These are phyloP conservation scores for Copidosoma floridanum DNA, from an alignment of 1,140 invertebrate species.

Conservation along the genomic window DNA sequence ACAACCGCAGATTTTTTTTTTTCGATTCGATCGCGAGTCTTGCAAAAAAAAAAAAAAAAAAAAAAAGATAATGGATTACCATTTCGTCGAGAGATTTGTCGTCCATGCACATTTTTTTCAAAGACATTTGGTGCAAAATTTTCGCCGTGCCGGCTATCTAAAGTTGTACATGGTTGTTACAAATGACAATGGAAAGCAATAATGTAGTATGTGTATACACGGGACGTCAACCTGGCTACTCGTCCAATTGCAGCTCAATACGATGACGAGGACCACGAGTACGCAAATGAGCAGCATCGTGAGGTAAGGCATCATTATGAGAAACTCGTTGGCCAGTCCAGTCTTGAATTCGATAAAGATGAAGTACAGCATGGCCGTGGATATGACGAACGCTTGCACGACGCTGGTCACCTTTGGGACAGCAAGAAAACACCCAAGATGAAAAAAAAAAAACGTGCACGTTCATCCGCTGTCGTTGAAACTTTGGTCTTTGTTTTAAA, in stretches of 20 bases:
- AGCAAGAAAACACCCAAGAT: background rate
- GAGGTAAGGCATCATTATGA: background rate
- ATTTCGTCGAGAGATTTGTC: background rate
- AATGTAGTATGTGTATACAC: background rate
- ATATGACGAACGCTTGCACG: background rate
- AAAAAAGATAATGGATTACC: too few species aligned
- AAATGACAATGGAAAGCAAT: background rate
- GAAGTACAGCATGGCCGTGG: background rate
- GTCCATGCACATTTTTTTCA: background rate
- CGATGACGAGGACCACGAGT: background rate
- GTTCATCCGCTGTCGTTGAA: background rate
- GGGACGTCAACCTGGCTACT: background rate
- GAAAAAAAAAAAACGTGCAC: background rate
- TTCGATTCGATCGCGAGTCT: too few species aligned
- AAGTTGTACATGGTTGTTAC: background rate
- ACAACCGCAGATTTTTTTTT: too few species aligned
- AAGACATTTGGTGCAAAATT: background rate
- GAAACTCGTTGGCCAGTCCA: background rate
- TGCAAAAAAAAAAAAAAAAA: too few species aligned
- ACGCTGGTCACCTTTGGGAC: background rate
- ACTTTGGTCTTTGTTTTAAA: background rate
- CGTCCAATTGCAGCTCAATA: conserved; percentile 4
- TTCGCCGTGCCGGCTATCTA: background rate
- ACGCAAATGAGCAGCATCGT: background rate
- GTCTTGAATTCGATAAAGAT: background rate